phyloP scores from a whole-genome alignment of 1,140 invertebrate genomes.

The Sarcophaga peregrina region DNA sequence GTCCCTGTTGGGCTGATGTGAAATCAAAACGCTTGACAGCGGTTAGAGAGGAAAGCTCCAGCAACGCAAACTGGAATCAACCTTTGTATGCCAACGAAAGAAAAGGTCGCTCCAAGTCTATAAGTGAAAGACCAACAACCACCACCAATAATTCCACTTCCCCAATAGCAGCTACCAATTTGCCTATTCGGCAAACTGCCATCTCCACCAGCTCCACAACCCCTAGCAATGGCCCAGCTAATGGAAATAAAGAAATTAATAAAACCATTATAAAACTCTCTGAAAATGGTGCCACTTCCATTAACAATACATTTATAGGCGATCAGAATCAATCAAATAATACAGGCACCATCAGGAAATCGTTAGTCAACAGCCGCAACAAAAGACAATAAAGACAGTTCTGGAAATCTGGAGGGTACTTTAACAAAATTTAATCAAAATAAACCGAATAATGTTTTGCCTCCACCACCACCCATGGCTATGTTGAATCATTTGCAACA shows the following conservation, averaged over 20 bases:
- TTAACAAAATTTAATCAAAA: slow-evolving; percentile 23
- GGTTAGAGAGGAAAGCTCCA: slow-evolving; percentile 70
- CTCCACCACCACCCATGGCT: slow-evolving; percentile 38
- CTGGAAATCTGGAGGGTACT: background rate
- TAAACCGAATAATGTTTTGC: background rate
- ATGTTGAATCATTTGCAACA: background rate
- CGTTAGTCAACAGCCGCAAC: background rate
- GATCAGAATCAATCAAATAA: background rate
- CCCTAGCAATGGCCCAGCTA: background rate
- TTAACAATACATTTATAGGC: slow-evolving; percentile 70
- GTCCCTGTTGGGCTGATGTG: slow-evolving; percentile 72
- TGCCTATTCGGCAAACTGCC: slow-evolving; percentile 38
- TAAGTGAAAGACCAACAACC: background rate
- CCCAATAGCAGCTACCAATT: background rate
- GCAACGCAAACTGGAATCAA: background rate
- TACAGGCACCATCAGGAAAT: background rate
- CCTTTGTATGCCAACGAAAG: slow-evolving; percentile 18
- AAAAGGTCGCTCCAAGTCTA: background rate
- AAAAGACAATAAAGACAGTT: background rate
- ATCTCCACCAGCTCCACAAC: background rate
- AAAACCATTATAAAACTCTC: slow-evolving; percentile 76
- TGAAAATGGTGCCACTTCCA: slow-evolving; percentile 73
- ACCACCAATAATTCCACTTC: background rate
- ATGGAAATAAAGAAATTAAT: slow-evolving; percentile 67
- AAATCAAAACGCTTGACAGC: slow-evolving; percentile 73